These are phyloP conservation scores for Eubasilissa splendida DNA, from an alignment of 2,888 invertebrate genomes.

Conservation along the genomic window DNA sequence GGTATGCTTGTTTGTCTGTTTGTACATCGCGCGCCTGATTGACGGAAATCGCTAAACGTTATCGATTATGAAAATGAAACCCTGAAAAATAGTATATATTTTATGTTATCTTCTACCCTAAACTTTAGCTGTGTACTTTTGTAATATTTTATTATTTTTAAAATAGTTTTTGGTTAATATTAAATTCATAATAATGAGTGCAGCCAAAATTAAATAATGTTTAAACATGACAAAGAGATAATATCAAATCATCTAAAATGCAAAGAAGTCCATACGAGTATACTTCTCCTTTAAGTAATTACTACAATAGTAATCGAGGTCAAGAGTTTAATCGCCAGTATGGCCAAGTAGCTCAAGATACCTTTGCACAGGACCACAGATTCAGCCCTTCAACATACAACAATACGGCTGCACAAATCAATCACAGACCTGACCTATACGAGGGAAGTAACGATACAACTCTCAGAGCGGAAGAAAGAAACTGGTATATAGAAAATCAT, in stretches of 20 bases:
- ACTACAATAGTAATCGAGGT: conserved; percentile 47
- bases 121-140: too few relatives aligned
- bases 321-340: conserved; percentile 52
- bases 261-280: conserved; percentile 58
- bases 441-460: conserved; percentile 73
- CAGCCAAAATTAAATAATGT: conserved; percentile 20
- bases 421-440: conserved; percentile 68
- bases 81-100: too few relatives aligned
- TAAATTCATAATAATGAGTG: neutral
- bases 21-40: too few relatives aligned
- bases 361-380: conserved; percentile 46
- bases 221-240: conserved; percentile 33
- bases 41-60: too few relatives aligned
- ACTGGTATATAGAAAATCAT: conserved; percentile 73
- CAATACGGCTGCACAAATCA: conserved; percentile 23
- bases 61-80: too few relatives aligned
- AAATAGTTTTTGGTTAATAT: too few relatives aligned
- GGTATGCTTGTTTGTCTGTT: too few relatives aligned
- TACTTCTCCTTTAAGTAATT: conserved; percentile 54
- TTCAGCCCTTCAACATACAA: conserved; percentile 46
- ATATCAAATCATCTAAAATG: conserved; percentile 52
- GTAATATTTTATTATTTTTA: too few relatives aligned
- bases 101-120: too few relatives aligned
- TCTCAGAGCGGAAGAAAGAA: conserved; percentile 70
- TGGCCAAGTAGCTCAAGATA: conserved; percentile 52